phyloP scores from a whole-genome alignment of 1,140 invertebrate genomes.

The Papilio polyxenes region DNA sequence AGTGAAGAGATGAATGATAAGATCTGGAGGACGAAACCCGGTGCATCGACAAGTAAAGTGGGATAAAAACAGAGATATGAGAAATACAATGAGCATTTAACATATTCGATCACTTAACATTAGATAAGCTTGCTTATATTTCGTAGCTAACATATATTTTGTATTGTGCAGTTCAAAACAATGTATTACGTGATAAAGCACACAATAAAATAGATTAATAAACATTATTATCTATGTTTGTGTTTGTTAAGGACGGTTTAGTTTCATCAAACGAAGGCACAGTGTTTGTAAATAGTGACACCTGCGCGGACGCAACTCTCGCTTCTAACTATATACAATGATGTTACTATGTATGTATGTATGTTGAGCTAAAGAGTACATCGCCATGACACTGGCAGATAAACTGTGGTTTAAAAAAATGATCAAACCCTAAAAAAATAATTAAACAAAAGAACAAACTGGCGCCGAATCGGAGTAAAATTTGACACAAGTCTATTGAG shows the following conservation, averaged over 20 bases:
- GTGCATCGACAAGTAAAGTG: too few species aligned
- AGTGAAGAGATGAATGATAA: too few species aligned
- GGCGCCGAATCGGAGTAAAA: too few species aligned
- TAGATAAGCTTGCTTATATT: not conserved
- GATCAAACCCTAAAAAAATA: too few species aligned
- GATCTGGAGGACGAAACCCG: too few species aligned
- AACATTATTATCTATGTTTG: conserved; percentile 14
- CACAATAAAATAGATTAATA: conserved; percentile 7
- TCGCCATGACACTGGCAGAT: not conserved
- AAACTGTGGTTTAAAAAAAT: too few species aligned
- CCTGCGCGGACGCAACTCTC: conserved; percentile 7
- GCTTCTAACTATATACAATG: conserved; percentile 3
- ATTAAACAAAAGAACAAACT: too few species aligned
- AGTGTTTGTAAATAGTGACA: conserved; percentile 6
- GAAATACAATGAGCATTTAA: not conserved
- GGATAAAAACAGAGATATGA: not conserved
- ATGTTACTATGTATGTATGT: conserved; percentile 3
- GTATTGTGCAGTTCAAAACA: conserved; percentile 10
- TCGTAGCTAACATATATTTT: not conserved
- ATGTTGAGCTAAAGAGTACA: not conserved
- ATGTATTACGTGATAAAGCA: conserved; percentile 1
- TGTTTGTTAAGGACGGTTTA: conserved; percentile 20
- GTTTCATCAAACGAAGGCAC: conserved; percentile 24
- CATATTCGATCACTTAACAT: not conserved
- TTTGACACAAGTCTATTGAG: too few species aligned